phyloP scores from a whole-genome alignment of 53 echinoderm and acorn worm species.

The Mesocentrotus franciscanus region DNA sequence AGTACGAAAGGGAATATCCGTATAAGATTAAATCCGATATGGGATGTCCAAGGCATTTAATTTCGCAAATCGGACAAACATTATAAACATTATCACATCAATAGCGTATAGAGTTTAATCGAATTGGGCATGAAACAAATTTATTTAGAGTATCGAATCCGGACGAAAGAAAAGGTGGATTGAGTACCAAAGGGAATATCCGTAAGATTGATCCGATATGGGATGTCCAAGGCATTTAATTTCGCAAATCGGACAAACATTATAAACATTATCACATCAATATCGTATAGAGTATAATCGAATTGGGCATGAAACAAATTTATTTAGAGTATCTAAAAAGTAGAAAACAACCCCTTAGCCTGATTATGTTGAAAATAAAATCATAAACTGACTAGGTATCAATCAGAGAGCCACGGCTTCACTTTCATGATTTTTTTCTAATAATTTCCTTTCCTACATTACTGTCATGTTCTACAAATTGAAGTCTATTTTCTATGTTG shows the following conservation, averaged over 20 bases:
- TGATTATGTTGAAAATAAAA: background rate
- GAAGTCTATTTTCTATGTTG: too few relatives aligned
- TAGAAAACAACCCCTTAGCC: background rate
- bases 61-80: background rate
- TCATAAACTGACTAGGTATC: background rate
- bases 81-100: background rate
- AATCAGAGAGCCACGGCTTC: background rate
- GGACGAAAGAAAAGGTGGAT: background rate
- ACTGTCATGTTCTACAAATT: too few relatives aligned
- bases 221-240: background rate
- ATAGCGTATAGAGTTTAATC: background rate
- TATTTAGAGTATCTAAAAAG: background rate
- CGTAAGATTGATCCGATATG: background rate
- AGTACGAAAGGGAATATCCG: background rate
- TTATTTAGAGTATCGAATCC: background rate
- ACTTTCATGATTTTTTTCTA: background rate
- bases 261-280: background rate
- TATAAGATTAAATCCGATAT: background rate
- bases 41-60: background rate
- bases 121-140: background rate
- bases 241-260: background rate
- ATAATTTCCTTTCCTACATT: too few relatives aligned
- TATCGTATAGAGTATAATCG: background rate
- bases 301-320: background rate
- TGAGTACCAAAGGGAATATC: background rate